These are phyloP conservation scores for Silurus lanzhouensis DNA, from an alignment of 2,797 vertebrate species.

Conservation along the genomic window DNA sequence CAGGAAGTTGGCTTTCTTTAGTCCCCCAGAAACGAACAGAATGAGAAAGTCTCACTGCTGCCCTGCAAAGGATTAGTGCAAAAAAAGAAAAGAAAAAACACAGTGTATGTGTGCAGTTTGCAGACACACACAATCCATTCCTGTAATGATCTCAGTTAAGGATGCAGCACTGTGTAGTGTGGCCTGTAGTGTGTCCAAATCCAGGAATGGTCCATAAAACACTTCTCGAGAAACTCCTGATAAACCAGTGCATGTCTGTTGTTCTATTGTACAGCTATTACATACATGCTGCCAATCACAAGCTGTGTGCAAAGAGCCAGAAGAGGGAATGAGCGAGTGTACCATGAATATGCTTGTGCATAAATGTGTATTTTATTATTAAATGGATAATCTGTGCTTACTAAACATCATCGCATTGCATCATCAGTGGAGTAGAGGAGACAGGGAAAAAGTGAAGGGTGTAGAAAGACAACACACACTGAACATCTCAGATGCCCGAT, in stretches of 20 bases:
- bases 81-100: neutral
- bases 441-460: neutral
- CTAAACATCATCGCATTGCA: neutral
- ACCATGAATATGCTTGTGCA: neutral
- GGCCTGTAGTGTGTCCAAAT: too few relatives aligned
- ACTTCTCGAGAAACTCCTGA: neutral
- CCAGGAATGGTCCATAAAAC: too few relatives aligned
- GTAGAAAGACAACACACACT: neutral
- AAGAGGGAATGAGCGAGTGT: neutral
- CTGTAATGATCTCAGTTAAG: neutral
- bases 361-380: neutral
- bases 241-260: neutral
- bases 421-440: neutral
- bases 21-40: neutral
- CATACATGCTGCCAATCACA: neutral
- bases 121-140: neutral
- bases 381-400: neutral
- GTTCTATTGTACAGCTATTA: neutral
- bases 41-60: conserved; percentile 23
- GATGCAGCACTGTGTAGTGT: neutral
- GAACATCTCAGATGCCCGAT: neutral
- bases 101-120: neutral
- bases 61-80: neutral
- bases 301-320: neutral
- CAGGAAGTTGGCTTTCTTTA: conserved; percentile 10